These are phyloP conservation scores for Ibycter americanus DNA, from an alignment of 2,797 vertebrate genomes.

Conservation along the genomic window DNA sequence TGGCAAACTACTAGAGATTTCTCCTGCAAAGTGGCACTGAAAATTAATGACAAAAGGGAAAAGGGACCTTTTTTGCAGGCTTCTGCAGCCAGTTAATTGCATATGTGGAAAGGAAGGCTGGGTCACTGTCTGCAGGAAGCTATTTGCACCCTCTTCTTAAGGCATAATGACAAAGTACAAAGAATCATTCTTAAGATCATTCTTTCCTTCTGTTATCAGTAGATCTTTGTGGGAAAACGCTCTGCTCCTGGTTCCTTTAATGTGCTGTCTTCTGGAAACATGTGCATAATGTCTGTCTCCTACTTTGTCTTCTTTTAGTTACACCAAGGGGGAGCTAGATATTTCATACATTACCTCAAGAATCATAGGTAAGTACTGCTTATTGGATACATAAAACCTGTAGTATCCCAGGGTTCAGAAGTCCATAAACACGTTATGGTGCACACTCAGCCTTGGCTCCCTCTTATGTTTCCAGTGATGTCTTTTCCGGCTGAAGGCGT, in stretches of 20 bases:
- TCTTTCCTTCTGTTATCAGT: background rate
- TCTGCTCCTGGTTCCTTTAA: background rate
- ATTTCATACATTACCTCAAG: slow-evolving; percentile 97
- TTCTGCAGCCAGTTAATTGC: background rate
- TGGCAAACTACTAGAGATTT: background rate
- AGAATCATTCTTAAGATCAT: background rate
- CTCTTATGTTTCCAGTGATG: slow-evolving; percentile 84
- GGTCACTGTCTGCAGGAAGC: background rate
- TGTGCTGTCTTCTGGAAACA: background rate
- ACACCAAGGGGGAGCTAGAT: slow-evolving; percentile 97
- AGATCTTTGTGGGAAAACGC: background rate
- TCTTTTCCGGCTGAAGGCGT: slow-evolving; percentile 94
- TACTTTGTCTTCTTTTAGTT: slow-evolving; percentile 78
- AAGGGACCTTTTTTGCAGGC: background rate
- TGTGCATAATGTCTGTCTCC: background rate
- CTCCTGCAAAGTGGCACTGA: background rate
- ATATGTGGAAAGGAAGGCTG: background rate
- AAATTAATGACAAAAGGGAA: slow-evolving; percentile 37
- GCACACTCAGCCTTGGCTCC: background rate
- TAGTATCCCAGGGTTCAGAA: rapidly evolving
- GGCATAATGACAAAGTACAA: background rate
- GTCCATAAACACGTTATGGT: rapidly evolving
- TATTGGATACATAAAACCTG: background rate
- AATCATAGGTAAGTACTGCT: slow-evolving; percentile 88
- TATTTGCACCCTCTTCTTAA: background rate